Evolutionary conservation across 2,797 vertebrate genomes (phyloP), one percentile per base, ranked within the genome.

Genomic region (Smutsia temminckii): DNA sequence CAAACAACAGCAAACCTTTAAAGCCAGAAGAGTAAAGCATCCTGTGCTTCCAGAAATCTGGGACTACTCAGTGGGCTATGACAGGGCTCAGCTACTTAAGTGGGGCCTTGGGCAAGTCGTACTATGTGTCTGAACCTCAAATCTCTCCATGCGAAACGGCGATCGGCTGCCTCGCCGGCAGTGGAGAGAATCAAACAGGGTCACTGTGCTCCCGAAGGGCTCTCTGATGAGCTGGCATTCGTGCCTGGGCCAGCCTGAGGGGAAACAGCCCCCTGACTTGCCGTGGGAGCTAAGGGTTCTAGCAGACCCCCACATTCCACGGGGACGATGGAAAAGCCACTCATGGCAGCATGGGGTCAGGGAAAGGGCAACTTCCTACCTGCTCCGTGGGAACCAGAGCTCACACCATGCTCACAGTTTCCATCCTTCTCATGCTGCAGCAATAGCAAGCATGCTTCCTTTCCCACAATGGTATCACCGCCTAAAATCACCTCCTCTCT

Each of bases 281-380:
- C 25, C 25, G 1, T 86, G 85, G 69, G 74, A 75, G 89, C 79
- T 18, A 18, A 89, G 59, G 63, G 71, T 37, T 63, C 17, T 3
- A 32, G 69, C 72, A 1, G 3, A 53, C 72, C 68, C 68, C 34
- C 89, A 61, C 8, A 13, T 75, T 93, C 79, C 25, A 74, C 85
- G 11, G 61, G 79, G 46, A 85, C 1, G 32, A 68, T 34, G 81
- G 79, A 90, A 90, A 96, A 46, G 69, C 85, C 27, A 1, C 25
- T 27, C 25, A 20, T 0, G 78, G 80, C 49, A 95, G 93, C 55
- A 77, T 85, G 40, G 20, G 78, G 49, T 88, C 88, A 96, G 17
- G 59, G 77, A 78, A 93, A 93, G 95, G 91, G 74, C 68, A 21
- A 5, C 89, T 93, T 95, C 92, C 95, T 68, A 96, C 95, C 95